Percentiles rank a stretch among this genome's conserved stretches.
Conservation (phyloP, 1,140 invertebrate species). For the Amphibalanus amphitrite region DNA sequence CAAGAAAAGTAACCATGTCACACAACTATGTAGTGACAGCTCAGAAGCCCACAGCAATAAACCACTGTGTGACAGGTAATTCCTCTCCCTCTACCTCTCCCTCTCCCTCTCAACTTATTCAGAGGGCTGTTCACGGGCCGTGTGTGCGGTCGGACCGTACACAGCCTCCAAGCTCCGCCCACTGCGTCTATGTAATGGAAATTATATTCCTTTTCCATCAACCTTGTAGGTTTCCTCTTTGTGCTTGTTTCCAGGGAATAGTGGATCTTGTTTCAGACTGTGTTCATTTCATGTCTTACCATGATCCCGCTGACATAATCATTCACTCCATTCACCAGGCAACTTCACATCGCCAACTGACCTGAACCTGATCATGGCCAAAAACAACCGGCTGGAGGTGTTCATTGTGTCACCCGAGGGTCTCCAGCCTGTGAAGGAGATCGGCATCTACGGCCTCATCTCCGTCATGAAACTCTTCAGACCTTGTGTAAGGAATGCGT, state of each 20-base stretch:
- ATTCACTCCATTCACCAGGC: constrained; percentile 39
- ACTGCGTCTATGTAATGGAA: too few species aligned
- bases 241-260: too few species aligned
- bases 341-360: constrained; percentile 90
- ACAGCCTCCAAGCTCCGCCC: too few species aligned
- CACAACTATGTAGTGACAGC: constrained; percentile 93
- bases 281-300: too few species aligned
- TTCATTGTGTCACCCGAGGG: constrained; percentile 94
- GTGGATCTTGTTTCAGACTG: too few species aligned
- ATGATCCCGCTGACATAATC: too few species aligned
- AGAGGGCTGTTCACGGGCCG: too few species aligned
- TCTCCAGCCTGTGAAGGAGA: constrained; percentile 80
- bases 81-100: too few species aligned
- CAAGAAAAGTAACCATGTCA: constrained; percentile 31
- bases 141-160: too few species aligned
- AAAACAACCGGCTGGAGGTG: constrained; percentile 88
- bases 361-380: constrained; percentile 87
- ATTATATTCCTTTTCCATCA: too few species aligned
- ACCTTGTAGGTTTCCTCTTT: too few species aligned
- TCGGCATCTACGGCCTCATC: constrained; percentile 88
- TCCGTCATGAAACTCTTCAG: constrained; percentile 86
- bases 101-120: too few species aligned
- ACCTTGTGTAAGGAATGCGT: constrained; percentile 48
- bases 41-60: constrained; percentile 94
- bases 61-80: constrained; percentile 84